Percentiles rank a stretch among this genome's conserved stretches.
These are phyloP conservation scores for Cebidichthys violaceus DNA, from an alignment of 2,113 vertebrate species.

Conservation along the genomic window DNA sequence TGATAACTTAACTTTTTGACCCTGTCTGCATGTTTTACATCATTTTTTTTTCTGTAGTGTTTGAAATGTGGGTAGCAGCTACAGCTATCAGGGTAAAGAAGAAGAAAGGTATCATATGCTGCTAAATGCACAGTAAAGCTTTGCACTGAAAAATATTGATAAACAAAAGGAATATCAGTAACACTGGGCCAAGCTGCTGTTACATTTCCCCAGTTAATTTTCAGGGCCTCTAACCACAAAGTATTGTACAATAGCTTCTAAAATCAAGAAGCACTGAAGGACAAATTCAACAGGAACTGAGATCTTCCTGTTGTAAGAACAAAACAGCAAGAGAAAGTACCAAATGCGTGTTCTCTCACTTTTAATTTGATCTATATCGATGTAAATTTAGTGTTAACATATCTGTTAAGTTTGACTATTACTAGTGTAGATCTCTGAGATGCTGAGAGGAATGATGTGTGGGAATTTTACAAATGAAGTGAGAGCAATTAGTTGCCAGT, in stretches of 20 bases:
- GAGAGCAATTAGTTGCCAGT: not conserved
- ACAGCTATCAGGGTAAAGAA: not conserved
- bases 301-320: not conserved
- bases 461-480: not conserved
- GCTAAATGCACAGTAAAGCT: not conserved
- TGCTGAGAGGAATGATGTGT: not conserved
- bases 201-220: not conserved
- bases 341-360: not conserved
- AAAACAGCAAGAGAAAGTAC: not conserved
- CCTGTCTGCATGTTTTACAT: not conserved
- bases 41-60: not conserved
- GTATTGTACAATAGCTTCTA: not conserved
- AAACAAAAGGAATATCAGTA: not conserved
- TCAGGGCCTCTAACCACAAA: not conserved
- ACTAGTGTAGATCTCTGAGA: not conserved
- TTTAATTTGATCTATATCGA: not conserved
- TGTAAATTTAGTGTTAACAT: not conserved
- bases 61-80: not conserved
- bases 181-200: not conserved
- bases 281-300: conserved; percentile 17
- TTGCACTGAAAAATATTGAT: not conserved
- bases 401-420: not conserved
- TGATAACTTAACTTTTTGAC: not conserved
- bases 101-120: not conserved
- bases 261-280: too few relatives aligned